These are phyloP conservation scores for Aphaenogaster ashmeadi DNA, from an alignment of 1,140 invertebrate genomes.

Conservation along the genomic window DNA sequence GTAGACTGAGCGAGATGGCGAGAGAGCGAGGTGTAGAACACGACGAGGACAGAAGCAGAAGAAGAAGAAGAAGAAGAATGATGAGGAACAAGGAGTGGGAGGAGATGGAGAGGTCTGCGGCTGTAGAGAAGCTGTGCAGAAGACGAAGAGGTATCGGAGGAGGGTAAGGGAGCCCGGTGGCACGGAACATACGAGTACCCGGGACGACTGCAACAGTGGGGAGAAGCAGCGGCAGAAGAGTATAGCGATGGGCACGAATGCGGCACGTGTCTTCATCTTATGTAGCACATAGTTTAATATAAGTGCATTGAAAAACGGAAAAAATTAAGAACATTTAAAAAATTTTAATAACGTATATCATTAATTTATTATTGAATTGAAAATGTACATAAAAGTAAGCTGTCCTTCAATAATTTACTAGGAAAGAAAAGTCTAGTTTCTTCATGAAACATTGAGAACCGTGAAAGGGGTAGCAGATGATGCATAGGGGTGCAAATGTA, in stretches of 20 bases:
- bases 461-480: not conserved
- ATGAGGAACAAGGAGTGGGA: conserved; percentile 59
- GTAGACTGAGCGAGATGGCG: conserved; percentile 62
- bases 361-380: not conserved
- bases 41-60: conserved; percentile 49
- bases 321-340: not conserved
- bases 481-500: too few species aligned
- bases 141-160: conserved; percentile 68
- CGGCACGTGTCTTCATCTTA: conserved; percentile 40
- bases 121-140: conserved; percentile 74
- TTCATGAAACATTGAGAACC: not conserved
- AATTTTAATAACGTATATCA: not conserved
- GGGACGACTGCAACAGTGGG: conserved; percentile 53
- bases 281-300: not conserved
- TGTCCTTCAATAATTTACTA: not conserved
- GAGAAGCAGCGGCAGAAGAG: conserved; percentile 49
- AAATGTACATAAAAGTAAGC: not conserved
- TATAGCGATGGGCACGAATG: conserved; percentile 52
- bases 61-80: conserved; percentile 45
- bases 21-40: conserved; percentile 22
- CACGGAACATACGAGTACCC: conserved; percentile 68
- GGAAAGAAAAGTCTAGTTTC: not conserved
- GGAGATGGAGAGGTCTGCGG: conserved; percentile 64
- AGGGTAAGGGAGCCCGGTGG: conserved; percentile 65
- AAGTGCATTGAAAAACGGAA: not conserved